Evolutionary conservation across 2,113 vertebrate genomes (phyloP).

Genomic region (Gopherus evgoodei): DNA sequence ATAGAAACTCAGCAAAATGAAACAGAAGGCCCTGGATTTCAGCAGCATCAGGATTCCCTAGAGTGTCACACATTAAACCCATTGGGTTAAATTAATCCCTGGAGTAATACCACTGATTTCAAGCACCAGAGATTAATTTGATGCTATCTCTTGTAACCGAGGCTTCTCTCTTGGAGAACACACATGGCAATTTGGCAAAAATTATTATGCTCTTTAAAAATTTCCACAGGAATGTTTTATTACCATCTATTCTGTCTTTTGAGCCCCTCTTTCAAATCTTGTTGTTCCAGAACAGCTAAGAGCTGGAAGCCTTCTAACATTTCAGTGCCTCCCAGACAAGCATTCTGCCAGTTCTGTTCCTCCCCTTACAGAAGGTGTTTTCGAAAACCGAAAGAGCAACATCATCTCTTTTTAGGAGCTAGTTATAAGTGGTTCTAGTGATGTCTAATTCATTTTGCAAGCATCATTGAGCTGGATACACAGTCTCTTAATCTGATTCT

Average conservation of each 20-base stretch:
- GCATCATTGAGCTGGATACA: conserved; percentile 2
- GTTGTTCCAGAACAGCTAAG: not conserved
- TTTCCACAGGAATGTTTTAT: not conserved
- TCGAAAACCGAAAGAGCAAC: not conserved
- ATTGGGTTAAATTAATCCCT: not conserved
- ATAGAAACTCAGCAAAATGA: not conserved
- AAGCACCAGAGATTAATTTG: not conserved
- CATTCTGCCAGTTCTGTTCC: conserved; percentile 16
- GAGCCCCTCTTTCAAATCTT: not conserved
- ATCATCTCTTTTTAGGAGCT: not conserved
- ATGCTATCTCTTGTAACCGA: not conserved
- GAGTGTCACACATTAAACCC: not conserved
- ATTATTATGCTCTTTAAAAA: not conserved
- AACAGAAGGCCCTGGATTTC: not conserved
- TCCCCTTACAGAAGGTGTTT: not conserved
- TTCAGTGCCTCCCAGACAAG: conserved; percentile 38
- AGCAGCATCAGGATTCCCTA: not conserved
- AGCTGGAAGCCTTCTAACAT: conserved; percentile 28
- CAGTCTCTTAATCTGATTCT: conserved; percentile 42
- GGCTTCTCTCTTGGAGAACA: not conserved
- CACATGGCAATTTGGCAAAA: not conserved
- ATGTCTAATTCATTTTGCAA: conserved; percentile 7
- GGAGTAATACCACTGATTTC: not conserved
- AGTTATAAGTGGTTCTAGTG: not conserved
- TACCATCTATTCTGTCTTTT: not conserved